These are phyloP conservation scores for Bathybates hornii DNA, from an alignment of 2,113 vertebrate species.

Conservation along the genomic window DNA sequence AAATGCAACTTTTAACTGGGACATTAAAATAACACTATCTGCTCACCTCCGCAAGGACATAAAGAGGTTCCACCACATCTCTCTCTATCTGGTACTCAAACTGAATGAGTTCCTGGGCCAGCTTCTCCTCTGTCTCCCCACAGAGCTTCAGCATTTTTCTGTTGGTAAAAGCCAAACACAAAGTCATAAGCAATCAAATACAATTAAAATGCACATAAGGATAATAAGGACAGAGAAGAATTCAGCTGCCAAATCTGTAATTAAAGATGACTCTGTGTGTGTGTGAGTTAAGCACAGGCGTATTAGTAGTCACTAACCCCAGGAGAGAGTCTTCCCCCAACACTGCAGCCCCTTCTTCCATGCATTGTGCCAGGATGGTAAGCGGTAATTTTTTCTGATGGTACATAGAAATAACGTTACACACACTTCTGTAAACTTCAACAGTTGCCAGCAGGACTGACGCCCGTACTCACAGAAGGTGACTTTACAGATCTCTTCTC, in stretches of 20 bases:
- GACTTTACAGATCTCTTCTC: slow-evolving; percentile 94
- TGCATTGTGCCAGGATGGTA: slow-evolving; percentile 88
- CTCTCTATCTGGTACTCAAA: slow-evolving; percentile 93
- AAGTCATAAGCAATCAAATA: not conserved
- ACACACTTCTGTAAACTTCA: not conserved
- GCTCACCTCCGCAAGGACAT: slow-evolving; percentile 87
- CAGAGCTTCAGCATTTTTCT: slow-evolving; percentile 96
- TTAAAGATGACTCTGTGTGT: not conserved
- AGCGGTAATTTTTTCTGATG: slow-evolving; percentile 93
- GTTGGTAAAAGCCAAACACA: slow-evolving; percentile 12
- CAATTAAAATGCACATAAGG: not conserved
- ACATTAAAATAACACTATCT: not conserved
- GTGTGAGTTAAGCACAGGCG: not conserved
- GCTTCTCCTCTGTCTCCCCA: slow-evolving; percentile 89
- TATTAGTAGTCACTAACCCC: slow-evolving; percentile 71
- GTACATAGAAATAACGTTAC: slow-evolving; percentile 1
- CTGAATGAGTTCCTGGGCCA: slow-evolving; percentile 93
- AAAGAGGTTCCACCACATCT: slow-evolving; percentile 93
- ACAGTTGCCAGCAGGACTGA: not conserved
- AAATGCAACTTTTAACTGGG: not conserved
- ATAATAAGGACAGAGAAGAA: slow-evolving; percentile 10
- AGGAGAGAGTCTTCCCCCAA: slow-evolving; percentile 93
- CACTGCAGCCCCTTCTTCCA: slow-evolving; percentile 89
- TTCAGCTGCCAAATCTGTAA: slow-evolving; percentile 24
- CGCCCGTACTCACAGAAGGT: slow-evolving; percentile 59